Conservation (phyloP, 2,888 invertebrate species). For the Cantharis flavilabris region DNA sequence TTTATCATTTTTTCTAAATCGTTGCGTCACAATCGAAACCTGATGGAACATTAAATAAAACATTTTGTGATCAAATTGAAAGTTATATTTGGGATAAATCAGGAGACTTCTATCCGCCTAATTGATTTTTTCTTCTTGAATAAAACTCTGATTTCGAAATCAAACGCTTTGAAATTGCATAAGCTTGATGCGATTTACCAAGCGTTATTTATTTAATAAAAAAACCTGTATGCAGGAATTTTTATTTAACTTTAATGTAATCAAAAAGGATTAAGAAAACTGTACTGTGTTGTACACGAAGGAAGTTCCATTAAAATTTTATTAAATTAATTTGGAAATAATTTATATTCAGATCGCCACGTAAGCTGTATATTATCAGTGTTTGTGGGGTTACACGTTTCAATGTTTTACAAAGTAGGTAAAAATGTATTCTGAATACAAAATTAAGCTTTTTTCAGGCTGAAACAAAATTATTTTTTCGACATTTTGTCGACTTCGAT, state of each 20-base stretch:
- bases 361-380: conserved; percentile 17
- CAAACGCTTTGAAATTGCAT: conserved; percentile 10
- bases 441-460: conserved; percentile 8
- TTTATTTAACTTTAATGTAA: background rate
- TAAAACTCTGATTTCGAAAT: conserved; percentile 5
- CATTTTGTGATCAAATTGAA: background rate
- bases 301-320: background rate
- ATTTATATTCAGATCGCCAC: conserved; percentile 16
- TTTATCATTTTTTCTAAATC: background rate
- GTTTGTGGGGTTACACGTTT: conserved; percentile 7
- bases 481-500: no score
- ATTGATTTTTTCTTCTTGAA: background rate
- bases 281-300: background rate
- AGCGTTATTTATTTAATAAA: conserved; percentile 2
- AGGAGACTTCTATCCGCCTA: background rate
- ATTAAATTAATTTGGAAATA: background rate
- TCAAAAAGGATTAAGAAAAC: background rate
- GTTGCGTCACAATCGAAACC: background rate
- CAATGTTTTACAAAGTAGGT: conserved; percentile 23
- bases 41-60: background rate
- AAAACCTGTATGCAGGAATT: background rate
- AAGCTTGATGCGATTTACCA: conserved; percentile 8
- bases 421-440: conserved; percentile 22
- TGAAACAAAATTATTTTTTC: background rate
- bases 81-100: background rate